These are phyloP conservation scores for Camelus dromedarius DNA, from an alignment of 2,113 vertebrate genomes.

Conservation along the genomic window DNA sequence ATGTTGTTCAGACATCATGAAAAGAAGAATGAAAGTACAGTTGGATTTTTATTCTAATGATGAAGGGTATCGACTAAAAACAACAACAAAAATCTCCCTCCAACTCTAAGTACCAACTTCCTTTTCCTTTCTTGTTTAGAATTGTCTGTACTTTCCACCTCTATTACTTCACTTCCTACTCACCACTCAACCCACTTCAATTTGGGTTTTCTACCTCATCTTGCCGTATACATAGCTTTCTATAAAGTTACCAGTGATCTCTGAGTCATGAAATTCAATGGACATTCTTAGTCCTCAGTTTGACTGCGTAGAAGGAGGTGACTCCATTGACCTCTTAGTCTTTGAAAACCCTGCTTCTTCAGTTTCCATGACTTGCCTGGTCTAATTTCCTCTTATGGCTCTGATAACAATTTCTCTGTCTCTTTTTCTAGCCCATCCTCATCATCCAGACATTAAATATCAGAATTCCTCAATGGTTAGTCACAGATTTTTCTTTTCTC, in stretches of 20 bases:
- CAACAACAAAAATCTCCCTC: not conserved
- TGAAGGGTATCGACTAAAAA: not conserved
- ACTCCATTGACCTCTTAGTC: not conserved
- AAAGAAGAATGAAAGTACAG: not conserved
- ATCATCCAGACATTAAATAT: not conserved
- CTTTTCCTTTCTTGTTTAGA: not conserved
- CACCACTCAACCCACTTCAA: not conserved
- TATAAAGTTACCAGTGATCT: not conserved
- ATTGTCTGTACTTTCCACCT: not conserved
- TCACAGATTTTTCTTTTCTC: not conserved
- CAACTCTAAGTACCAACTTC: not conserved
- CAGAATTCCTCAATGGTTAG: not conserved
- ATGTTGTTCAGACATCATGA: not conserved
- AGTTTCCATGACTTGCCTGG: not conserved
- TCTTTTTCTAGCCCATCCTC: not conserved
- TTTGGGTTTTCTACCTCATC: not conserved
- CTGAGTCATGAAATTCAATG: not conserved
- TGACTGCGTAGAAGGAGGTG: not conserved
- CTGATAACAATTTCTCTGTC: not conserved
- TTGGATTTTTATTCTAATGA: slow-evolving; percentile 37
- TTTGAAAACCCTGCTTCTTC: not conserved
- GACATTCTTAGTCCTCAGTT: not conserved
- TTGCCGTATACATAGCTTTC: not conserved
- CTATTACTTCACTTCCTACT: not conserved
- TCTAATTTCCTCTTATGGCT: not conserved